These are phyloP conservation scores for Scaptodrosophila lebanonensis DNA, from an alignment of 1,140 invertebrate species.

Conservation along the genomic window DNA sequence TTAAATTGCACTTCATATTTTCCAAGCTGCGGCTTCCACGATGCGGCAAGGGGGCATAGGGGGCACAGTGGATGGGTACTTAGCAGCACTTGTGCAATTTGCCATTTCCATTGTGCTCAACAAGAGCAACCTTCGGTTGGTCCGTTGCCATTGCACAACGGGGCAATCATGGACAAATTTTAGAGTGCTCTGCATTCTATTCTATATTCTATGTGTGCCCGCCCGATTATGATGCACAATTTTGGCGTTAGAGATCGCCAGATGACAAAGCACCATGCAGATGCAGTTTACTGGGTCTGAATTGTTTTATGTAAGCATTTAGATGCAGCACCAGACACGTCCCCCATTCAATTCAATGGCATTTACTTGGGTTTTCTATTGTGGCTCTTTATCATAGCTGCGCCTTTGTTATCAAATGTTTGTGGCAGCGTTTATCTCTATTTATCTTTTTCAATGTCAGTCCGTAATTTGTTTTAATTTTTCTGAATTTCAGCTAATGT, in stretches of 20 bases:
- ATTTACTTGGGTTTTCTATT: constrained; percentile 15
- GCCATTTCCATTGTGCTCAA: too few relatives aligned
- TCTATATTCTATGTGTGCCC: too few relatives aligned
- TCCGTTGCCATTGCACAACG: constrained; percentile 34
- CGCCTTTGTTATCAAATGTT: too few relatives aligned
- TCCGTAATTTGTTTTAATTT: neutral
- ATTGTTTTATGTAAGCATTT: constrained; percentile 27
- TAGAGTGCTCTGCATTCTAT: too few relatives aligned
- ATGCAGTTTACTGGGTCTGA: constrained; percentile 29
- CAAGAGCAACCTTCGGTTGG: constrained; percentile 27
- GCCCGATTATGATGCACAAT: constrained; percentile 41
- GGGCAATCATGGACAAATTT: constrained; percentile 39
- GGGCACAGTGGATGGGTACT: too few relatives aligned
- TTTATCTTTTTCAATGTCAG: constrained; percentile 15
- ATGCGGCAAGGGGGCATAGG: too few relatives aligned
- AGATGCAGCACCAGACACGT: neutral
- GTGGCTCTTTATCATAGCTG: constrained; percentile 3
- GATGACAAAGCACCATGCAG: constrained; percentile 15
- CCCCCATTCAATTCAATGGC: constrained; percentile 37
- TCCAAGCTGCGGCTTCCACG: too few relatives aligned
- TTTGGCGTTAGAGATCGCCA: constrained; percentile 15
- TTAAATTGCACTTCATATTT: constrained; percentile 10
- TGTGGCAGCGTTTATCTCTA: constrained; percentile 18
- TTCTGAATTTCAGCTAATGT: neutral
- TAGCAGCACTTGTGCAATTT: too few relatives aligned